A percentile compares a stretch with the other conserved stretches of the same genome.
These are phyloP conservation scores for Glyphotaelius pellucidus DNA, from an alignment of 2,888 invertebrate species.

Conservation along the genomic window DNA sequence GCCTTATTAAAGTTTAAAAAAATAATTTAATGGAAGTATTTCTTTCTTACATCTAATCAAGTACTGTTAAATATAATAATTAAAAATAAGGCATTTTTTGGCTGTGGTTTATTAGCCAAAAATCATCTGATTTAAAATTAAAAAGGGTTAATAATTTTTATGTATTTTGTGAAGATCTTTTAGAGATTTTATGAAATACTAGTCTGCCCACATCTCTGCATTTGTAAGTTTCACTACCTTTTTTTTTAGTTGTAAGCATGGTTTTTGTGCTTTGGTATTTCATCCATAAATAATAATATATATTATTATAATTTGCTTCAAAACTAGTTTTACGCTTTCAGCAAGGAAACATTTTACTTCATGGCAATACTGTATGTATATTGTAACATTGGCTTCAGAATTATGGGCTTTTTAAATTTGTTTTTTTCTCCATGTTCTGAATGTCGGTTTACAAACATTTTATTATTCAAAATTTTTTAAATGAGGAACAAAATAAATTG, in stretches of 20 bases:
- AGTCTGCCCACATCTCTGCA: constrained; percentile 4
- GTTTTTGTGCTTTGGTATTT: constrained; percentile 23
- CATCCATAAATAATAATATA: neutral
- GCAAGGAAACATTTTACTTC: constrained; percentile 14
- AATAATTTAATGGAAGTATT: neutral
- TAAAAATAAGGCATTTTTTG: neutral
- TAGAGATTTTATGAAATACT: neutral
- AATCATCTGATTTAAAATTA: neutral
- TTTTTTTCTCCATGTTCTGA: neutral
- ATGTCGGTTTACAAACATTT: constrained; percentile 15
- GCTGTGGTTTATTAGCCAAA: neutral
- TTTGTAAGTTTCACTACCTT: constrained; percentile 22
- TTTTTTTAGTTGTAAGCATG: constrained; percentile 24
- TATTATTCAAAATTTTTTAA: neutral
- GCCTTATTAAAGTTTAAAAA: neutral
- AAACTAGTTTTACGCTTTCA: constrained; percentile 29
- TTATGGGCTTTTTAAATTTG: constrained; percentile 3
- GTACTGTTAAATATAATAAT: no score
- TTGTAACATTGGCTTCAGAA: neutral
- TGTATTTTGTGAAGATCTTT: constrained; percentile 18
- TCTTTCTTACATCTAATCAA: no score
- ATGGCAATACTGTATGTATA: constrained; percentile 12
- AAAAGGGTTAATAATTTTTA: neutral
- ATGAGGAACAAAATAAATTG: neutral
- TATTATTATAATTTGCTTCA: constrained; percentile 3